Base-by-base conservation (phyloP, 2,797 vertebrate genomes). In the Moxostoma hubbsi region DNA sequence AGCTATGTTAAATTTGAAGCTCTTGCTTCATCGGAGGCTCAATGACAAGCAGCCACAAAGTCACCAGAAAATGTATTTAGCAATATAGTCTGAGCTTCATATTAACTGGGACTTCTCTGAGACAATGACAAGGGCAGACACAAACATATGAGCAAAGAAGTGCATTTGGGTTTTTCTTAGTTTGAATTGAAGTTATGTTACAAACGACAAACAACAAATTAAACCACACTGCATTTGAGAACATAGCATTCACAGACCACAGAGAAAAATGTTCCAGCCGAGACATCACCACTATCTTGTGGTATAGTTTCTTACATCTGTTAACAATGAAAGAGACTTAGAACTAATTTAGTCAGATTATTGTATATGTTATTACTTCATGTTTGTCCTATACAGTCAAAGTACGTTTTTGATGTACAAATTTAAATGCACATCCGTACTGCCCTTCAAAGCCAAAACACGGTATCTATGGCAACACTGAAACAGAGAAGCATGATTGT, bases 21-120 rank as follows among this genome's bases (percentile, higher is more conserved):
- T 61, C 9, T 24, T 24, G 58, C 55, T 18, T 58, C 15, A 58
- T 16, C 2, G 3, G 58, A 59, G 8, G 8, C 9, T 59, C 58
- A 61, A 45, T 63, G 65, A 54, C 66, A 53, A n/a, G 67, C 59
- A 62, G 61, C 45, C 36, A 68, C 54, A 5, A 80, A 74, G 24
- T 51, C 63, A 46, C 7, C 8, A 59, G 63, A 13, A 55, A 64
- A 49, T 55, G 7, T 49, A 79, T 11, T 77, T 13, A 49, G 36
- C 36, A 74, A 73, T 55, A 59, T 45, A 58, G 61, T 18, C 43
- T 66, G 45, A 11, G 24, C 24, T 50, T 24, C 24, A 24, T 2
- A 3, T 24, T 76, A 50, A 43, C 7, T 55, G 64, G 12, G 10
- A 53, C 5, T 15, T 16, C 24, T 50, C 55, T 51, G 36, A 9